Percentiles rank a stretch among this genome's conserved stretches.
phyloP scores from a whole-genome alignment of 1,140 invertebrate species.

The Nasonia vitripennis region DNA sequence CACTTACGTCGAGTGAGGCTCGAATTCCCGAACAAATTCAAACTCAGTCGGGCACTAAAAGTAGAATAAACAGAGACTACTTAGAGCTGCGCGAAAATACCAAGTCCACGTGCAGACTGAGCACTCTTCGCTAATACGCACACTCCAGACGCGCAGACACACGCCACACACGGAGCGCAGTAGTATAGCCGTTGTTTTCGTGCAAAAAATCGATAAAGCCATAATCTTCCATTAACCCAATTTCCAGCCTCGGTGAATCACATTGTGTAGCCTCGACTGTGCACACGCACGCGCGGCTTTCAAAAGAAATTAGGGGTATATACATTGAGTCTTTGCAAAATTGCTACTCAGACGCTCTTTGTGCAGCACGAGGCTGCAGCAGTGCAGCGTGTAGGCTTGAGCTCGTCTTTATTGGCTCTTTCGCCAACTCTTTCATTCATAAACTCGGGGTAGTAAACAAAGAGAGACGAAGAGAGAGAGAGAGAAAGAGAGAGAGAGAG shows the following conservation, averaged over 20 bases:
- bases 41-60: not conserved
- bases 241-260: not conserved
- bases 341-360: not conserved
- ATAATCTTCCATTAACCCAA: constrained; percentile 50
- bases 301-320: not conserved
- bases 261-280: not conserved
- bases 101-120: constrained; percentile 4
- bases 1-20: not conserved
- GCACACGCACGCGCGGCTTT: not conserved
- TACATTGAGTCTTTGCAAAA: not conserved
- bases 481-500: too few species aligned
- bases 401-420: not conserved
- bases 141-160: not conserved
- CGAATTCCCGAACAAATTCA: not conserved
- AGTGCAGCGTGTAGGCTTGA: not conserved
- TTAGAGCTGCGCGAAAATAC: not conserved
- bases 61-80: not conserved
- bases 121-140: not conserved
- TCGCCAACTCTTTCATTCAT: constrained; percentile 45
- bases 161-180: not conserved
- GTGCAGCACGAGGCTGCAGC: too few species aligned
- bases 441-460: constrained; percentile 43
- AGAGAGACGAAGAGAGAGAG: not conserved
- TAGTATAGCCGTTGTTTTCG: not conserved
- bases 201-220: constrained; percentile 35